Evolutionary conservation across 2,113 vertebrate genomes (phyloP), one percentile per base, ranked within the genome.

Genomic region (Poeciliopsis occidentalis): DNA sequence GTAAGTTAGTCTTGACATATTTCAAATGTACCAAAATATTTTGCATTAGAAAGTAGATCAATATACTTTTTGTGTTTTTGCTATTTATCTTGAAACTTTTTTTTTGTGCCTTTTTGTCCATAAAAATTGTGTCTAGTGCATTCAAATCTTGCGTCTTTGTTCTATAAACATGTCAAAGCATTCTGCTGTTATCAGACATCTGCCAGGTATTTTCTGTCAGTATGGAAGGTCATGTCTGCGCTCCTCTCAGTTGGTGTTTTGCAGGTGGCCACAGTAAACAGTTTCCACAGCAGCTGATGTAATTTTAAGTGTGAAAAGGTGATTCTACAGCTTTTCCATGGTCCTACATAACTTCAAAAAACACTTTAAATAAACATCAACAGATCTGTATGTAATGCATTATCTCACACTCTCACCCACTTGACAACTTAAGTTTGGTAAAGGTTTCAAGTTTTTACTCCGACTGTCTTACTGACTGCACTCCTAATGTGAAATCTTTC

Each of bases 401-500:
- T 44, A 32, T 64, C n/a, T 73, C 10, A 63, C n/a, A 8, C 27
- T 13, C 24, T 64, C 26, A 67, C 37, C 1, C 70, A 72, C 32
- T 54, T 26, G 60, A 32, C 31, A 61, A 17, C 27, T 60, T 47
- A 0, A 24, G 22, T 74, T 60, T 30, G 22, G 37, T 63, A 31
- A 24, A 37, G 5, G 67, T 30, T 19, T 13, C 37, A 39, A 54
- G 22, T 32, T 67, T 29, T 75, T 82, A 66, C 32, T 65, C 32
- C 67, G 60, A 24, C 41, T 41, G 71, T 44, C 62, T 64, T 22
- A 26, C 68, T 78, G 27, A 63, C 64, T 57, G 71, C 26, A 34
- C 69, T 68, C 41, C 78, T 44, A 51, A 41, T 74, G 64, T 63
- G 78, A 88, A 85, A 77, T 69, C 64, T 78, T 67, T 47, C 34